These are phyloP conservation scores for Triplophysa rosa DNA, from an alignment of 2,113 vertebrate species.

Conservation along the genomic window DNA sequence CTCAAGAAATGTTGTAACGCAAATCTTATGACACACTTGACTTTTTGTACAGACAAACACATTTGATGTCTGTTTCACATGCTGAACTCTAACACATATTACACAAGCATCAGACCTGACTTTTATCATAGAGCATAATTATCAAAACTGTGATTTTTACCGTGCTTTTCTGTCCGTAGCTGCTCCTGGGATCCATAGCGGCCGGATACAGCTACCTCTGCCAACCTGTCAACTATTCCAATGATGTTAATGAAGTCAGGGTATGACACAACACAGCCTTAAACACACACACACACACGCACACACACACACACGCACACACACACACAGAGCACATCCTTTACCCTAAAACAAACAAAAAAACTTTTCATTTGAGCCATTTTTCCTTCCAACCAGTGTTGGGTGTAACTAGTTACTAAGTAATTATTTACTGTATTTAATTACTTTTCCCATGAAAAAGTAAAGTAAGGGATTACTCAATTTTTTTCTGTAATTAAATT, in stretches of 20 bases:
- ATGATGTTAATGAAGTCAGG: slow-evolving; percentile 95
- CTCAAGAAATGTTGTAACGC: neutral
- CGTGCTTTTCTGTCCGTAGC: slow-evolving; percentile 67
- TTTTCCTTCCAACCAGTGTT: no score
- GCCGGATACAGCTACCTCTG: slow-evolving; percentile 97
- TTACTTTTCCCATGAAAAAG: no score
- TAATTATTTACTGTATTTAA: no score
- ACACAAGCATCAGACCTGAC: neutral
- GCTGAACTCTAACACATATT: neutral
- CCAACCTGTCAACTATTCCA: slow-evolving; percentile 93
- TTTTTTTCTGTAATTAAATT: no score
- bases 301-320: no score
- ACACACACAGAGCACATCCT: no score
- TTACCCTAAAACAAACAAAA: no score
- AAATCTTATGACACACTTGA: neutral
- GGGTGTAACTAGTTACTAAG: no score
- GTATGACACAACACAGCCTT: slow-evolving; percentile 71
- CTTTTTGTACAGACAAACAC: neutral
- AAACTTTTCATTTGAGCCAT: no score
- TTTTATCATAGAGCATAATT: neutral
- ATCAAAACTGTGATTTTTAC: neutral
- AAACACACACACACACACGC: no score
- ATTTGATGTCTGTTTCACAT: neutral
- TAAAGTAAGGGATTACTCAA: no score
- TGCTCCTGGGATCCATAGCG: slow-evolving; percentile 87